Base-by-base conservation (phyloP, 2,113 vertebrate genomes). In the Pseudopodoces humilis region DNA sequence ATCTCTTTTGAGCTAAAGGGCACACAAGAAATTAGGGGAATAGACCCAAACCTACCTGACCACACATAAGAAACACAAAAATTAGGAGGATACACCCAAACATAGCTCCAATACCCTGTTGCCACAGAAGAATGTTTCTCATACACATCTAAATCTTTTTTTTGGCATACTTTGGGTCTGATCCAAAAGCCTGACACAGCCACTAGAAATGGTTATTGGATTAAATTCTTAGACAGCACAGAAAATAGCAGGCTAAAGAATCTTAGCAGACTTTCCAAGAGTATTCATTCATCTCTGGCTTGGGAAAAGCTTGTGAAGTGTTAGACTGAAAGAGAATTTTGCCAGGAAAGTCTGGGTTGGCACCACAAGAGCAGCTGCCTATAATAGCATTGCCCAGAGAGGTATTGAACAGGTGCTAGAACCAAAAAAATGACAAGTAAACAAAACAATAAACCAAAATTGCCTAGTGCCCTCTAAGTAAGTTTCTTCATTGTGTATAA, bases 191-290 rank as follows among this genome's bases (percentile, higher is more conserved):
- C 76, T 95, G 90, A 93, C 85, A 95, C 68, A 90, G 90, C n/a
- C 56, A 75, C 56, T 82, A 93, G 94, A 81, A 92, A 94, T 23
- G 77, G 79, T 96, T 94, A 97, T 88, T 95, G 94, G 94, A 95
- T 95, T 94, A 92, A 93, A 93, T 95, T 93, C 92, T 96, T 96
- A 95, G 93, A 94, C 79, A 95, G 90, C 85, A 90, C 80, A 95
- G 88, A 93, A 96, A 93, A 94, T 56, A 96, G 80, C 53, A 86
- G 80, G 65, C 83, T 95, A 75, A 92, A 94, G 92, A 92, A 94
- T 82, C 90, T 93, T 68, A 94, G 83, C 76, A 83, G 86, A 90
- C 92, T 92, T 95, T 94, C 90, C 92, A 90, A 86, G 95, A 96
- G 83, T 62, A 82, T 93, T 94, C 86, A 78, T 93, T 91, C 92